Conservation (phyloP, 2,797 vertebrate species). For the Anas bernieri region DNA sequence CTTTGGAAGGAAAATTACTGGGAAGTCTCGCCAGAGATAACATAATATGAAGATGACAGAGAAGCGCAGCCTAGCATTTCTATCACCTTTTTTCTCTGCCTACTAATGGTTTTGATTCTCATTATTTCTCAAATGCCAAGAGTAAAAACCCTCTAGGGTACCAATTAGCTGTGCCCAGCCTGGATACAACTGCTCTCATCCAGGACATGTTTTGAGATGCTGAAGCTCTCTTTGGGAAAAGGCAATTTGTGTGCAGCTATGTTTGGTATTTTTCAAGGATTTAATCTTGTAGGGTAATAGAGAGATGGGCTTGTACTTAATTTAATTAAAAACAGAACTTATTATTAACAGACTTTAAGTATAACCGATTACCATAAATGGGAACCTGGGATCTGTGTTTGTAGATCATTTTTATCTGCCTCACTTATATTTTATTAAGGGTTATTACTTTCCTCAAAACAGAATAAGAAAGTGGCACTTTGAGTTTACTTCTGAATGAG, state of each 20-base stretch:
- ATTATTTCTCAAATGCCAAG: constrained; percentile 72
- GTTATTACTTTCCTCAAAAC: neutral
- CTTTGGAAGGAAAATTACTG: neutral
- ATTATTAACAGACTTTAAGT: constrained; percentile 59
- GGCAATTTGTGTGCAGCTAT: constrained; percentile 76
- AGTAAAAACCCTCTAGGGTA: constrained; percentile 67
- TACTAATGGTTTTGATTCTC: constrained; percentile 65
- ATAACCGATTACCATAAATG: constrained; percentile 20
- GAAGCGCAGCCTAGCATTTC: constrained; percentile 7
- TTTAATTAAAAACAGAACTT: constrained; percentile 69
- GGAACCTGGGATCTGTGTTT: constrained; percentile 34
- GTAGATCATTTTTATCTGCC: constrained; percentile 6
- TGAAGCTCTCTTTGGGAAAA: constrained; percentile 73
- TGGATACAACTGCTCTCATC: constrained; percentile 20
- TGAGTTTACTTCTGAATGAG: neutral
- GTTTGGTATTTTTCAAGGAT: constrained; percentile 61
- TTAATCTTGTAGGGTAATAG: constrained; percentile 40
- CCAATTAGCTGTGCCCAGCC: constrained; percentile 73
- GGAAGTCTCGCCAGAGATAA: constrained; percentile 37
- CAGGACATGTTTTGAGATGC: constrained; percentile 54
- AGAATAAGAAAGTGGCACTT: neutral
- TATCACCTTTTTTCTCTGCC: constrained; percentile 33
- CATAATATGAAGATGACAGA: constrained; percentile 55
- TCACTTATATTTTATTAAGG: neutral
- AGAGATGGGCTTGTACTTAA: constrained; percentile 38